These are phyloP conservation scores for Oceanodroma leucorhoa DNA, from an alignment of 2,797 vertebrate genomes.

Conservation along the genomic window DNA sequence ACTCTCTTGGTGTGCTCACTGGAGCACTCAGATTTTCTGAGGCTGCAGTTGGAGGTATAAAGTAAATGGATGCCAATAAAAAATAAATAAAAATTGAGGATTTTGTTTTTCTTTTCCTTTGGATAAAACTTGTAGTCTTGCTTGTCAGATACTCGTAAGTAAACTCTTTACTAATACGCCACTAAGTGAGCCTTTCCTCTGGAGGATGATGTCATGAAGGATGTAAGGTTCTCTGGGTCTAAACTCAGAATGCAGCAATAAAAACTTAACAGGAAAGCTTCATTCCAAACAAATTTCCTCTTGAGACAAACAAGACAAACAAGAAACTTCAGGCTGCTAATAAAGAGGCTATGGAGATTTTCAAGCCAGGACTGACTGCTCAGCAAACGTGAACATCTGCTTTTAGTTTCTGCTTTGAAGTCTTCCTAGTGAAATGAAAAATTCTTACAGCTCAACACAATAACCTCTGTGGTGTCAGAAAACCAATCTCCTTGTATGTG, in stretches of 20 bases:
- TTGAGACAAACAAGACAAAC: not conserved
- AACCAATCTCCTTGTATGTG: not conserved
- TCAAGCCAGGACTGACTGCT: not conserved
- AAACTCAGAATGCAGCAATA: conserved; percentile 24
- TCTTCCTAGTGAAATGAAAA: conserved; percentile 40
- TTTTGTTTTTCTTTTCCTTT: not conserved
- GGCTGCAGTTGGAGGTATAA: not conserved
- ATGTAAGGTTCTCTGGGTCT: not conserved
- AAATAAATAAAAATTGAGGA: not conserved
- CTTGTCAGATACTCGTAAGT: not conserved
- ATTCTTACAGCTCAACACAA: not conserved
- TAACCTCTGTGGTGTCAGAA: not conserved
- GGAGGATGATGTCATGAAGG: not conserved
- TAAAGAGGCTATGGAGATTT: conserved; percentile 17
- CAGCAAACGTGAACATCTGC: conserved; percentile 61
- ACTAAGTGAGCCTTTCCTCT: not conserved
- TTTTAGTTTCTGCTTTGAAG: conserved; percentile 62
- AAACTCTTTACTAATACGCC: not conserved
- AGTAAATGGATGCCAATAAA: not conserved
- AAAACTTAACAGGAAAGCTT: conserved; percentile 56
- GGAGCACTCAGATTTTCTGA: not conserved
- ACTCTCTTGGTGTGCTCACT: not conserved
- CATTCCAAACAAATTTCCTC: conserved; percentile 43
- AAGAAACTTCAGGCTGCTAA: conserved; percentile 20
- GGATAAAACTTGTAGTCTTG: not conserved